phyloP scores from a whole-genome alignment of 2,888 invertebrate genomes.

The Gymnoscelis rufifasciata region DNA sequence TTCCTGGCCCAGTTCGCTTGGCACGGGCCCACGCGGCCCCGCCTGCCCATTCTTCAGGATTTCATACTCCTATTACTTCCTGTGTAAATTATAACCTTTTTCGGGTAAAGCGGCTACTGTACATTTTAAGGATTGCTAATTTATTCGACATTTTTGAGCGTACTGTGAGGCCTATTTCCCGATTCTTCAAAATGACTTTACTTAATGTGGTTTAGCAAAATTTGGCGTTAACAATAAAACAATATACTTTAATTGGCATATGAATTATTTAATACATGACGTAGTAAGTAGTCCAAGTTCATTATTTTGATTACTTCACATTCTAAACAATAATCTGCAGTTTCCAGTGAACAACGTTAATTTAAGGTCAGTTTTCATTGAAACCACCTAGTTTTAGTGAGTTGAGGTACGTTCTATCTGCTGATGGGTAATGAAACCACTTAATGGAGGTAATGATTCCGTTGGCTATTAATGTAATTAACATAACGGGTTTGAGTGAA shows the following conservation, averaged over 20 bases:
- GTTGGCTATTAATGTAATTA: background rate
- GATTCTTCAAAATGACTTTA: too few relatives aligned
- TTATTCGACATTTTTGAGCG: constrained; percentile 23
- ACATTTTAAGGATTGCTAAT: constrained; percentile 16
- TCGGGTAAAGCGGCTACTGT: constrained; percentile 9
- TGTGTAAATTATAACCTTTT: constrained; percentile 2
- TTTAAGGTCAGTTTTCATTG: constrained; percentile 11
- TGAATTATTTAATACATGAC: too few relatives aligned
- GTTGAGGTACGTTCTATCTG: constrained; percentile 1
- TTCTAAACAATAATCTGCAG: too few relatives aligned
- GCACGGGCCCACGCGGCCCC: constrained; percentile 16
- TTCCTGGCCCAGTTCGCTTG: constrained; percentile 16
- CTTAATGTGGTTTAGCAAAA: too few relatives aligned
- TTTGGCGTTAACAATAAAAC: too few relatives aligned
- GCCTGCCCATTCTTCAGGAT: constrained; percentile 4
- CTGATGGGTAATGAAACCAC: constrained; percentile 5
- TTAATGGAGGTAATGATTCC: constrained; percentile 1
- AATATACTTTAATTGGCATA: too few relatives aligned
- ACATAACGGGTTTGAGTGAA: background rate
- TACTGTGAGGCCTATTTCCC: constrained; percentile 4
- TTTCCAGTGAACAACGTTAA: constrained; percentile 5
- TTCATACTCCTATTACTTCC: background rate
- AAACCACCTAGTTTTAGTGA: constrained; percentile 10
- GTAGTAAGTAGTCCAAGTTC: too few relatives aligned
- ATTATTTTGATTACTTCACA: too few relatives aligned